Conservation (phyloP, 1,140 invertebrate genomes). For the Lordiphosa mommai region DNA sequence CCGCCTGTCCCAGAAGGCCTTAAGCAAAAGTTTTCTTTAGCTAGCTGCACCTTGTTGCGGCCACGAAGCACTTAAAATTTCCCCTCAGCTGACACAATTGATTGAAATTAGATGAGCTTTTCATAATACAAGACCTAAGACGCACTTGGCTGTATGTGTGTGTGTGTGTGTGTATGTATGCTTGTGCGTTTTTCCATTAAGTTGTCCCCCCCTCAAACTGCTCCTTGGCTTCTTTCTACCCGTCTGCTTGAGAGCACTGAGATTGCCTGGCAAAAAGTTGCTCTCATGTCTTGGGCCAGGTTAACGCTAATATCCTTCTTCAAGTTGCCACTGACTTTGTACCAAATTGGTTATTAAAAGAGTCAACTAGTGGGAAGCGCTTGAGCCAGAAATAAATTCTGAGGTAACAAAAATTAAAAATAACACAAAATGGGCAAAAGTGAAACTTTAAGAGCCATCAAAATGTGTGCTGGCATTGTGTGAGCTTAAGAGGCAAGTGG, state of each 20-base stretch:
- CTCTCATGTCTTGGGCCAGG: slow-evolving; percentile 6
- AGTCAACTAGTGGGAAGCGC: slow-evolving; percentile 41
- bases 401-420: too few relatives aligned
- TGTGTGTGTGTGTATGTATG: slow-evolving; percentile 11
- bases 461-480: too few relatives aligned
- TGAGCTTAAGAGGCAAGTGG: too few relatives aligned
- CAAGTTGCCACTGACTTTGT: slow-evolving; percentile 49
- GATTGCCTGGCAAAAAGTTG: slow-evolving; percentile 30
- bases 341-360: slow-evolving; percentile 71
- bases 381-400: too few relatives aligned
- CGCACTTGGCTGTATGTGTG: slow-evolving; percentile 1
- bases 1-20: not conserved
- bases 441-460: too few relatives aligned
- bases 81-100: slow-evolving; percentile 53
- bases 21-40: slow-evolving; percentile 10
- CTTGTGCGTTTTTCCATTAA: slow-evolving; percentile 61
- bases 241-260: not conserved
- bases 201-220: slow-evolving; percentile 9
- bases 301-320: slow-evolving; percentile 42
- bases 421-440: too few relatives aligned
- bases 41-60: slow-evolving; percentile 9
- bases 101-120: slow-evolving; percentile 74
- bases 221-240: not conserved
- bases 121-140: slow-evolving; percentile 62
- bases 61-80: slow-evolving; percentile 36